Conservation (phyloP, 1,140 invertebrate genomes). For the Metopolophium dirhodum region DNA sequence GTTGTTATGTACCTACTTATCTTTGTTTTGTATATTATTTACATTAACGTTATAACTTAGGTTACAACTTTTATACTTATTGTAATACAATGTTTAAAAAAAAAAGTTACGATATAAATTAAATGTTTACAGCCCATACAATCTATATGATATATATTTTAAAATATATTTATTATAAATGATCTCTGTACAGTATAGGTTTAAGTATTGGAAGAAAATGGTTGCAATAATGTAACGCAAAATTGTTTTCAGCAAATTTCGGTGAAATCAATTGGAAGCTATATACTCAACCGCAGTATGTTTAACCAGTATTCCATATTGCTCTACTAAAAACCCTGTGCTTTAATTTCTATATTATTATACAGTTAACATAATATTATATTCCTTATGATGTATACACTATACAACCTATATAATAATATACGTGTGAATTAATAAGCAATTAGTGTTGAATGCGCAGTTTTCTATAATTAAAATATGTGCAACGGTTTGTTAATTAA, state of each 20-base stretch:
- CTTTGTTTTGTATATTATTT: too few relatives aligned
- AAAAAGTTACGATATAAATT: too few relatives aligned
- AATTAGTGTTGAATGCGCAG: background rate
- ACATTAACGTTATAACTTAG: too few relatives aligned
- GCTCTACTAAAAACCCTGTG: background rate
- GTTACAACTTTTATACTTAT: too few relatives aligned
- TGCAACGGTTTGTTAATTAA: background rate
- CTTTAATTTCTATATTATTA: background rate
- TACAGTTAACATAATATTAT: background rate
- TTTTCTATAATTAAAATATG: constrained; percentile 2
- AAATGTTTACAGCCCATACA: too few relatives aligned
- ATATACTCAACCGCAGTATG: background rate
- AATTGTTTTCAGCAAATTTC: background rate
- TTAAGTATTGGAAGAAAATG: too few relatives aligned
- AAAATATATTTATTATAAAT: too few relatives aligned
- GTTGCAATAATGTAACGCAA: background rate
- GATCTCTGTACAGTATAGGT: too few relatives aligned
- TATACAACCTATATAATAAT: background rate
- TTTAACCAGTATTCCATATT: background rate
- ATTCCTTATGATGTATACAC: background rate
- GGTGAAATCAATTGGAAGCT: background rate
- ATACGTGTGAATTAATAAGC: background rate
- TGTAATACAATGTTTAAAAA: too few relatives aligned
- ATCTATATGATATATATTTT: too few relatives aligned
- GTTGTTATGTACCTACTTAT: too few relatives aligned